Base-by-base conservation (phyloP, 2,888 invertebrate species). In the Hyposoter dolosus region DNA sequence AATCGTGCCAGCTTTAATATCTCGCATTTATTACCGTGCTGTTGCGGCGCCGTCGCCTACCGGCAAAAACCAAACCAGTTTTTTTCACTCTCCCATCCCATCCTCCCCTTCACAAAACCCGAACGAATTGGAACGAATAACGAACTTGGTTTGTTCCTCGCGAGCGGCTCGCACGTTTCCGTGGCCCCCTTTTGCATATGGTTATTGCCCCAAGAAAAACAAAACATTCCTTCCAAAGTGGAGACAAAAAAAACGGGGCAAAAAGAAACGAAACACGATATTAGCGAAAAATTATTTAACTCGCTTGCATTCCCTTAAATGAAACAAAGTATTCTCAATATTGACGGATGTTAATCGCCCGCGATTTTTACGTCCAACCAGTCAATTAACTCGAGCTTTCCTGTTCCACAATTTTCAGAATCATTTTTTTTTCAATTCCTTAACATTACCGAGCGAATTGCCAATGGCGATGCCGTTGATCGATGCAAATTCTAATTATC, bases 1-100 rank as follows among this genome's bases (percentile, higher is more conserved):
- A 86, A 86, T 86, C 83, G 86, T 72, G 68, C 78, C 86, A 65
- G 83, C 83, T 86, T 86, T 86, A 86, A 86, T 83, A 83, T 86
- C 86, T 83, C 86, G 86, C 86, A 86, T 86, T 86, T 86, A 83
- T 86, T 83, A 83, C 74, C 75, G 47, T 60, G 60, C 69, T 63
- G 71, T 56, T 69, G 68, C 77, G 83, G 83, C 83, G 80, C 71
- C 79, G 76, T 76, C 79, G 82, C 79, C 79, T 82, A 68, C 76
- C 77, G 74, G 45, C 80, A 28, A 81, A 60, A 69, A 77, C 77
- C 69, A 80, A 86, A 86, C 86, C 86, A 65, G 86, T 83, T 86
- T 74, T 65, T 53, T 53, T 66, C 43, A 53, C 69, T 53, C 56
- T 32, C 65, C 28, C 63, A 43, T 19, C 19, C 69, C 45, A 23